Conservation (phyloP, 23 tunicate genomes). For the Halocynthia roretzi region DNA sequence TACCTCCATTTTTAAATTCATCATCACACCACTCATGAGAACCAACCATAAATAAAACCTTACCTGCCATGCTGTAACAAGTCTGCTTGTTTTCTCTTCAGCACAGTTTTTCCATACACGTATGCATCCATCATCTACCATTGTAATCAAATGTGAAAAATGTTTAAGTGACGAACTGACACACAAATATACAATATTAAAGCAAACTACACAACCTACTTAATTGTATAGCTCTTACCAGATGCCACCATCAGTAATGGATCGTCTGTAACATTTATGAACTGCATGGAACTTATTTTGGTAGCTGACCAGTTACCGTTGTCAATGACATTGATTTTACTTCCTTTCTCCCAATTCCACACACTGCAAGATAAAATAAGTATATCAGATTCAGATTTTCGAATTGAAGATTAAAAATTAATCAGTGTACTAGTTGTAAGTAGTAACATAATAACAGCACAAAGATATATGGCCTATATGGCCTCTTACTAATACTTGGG, state of each 20-base stretch:
- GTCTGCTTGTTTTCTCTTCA: conserved; percentile 19
- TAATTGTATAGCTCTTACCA: conserved; percentile 22
- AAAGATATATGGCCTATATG: not conserved
- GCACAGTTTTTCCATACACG: conserved; percentile 65
- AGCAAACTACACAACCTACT: too few species aligned
- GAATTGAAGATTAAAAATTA: too few species aligned
- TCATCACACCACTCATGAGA: too few species aligned
- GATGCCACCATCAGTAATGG: conserved; percentile 66
- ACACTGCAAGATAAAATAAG: conserved; percentile 30
- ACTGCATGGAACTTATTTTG: conserved; percentile 45
- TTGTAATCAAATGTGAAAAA: too few species aligned
- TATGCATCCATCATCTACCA: conserved; percentile 78
- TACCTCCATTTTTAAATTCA: too few species aligned
- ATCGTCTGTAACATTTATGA: conserved; percentile 40
- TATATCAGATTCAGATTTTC: too few species aligned
- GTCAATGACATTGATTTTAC: conserved; percentile 15
- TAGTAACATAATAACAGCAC: not conserved
- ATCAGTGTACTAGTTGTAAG: not conserved
- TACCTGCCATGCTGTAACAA: conserved; percentile 91
- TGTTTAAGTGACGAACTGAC: too few species aligned
- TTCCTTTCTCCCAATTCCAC: conserved; percentile 85
- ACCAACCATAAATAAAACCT: not conserved
- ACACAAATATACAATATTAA: too few species aligned
- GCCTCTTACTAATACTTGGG: too few species aligned
- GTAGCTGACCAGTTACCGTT: conserved; percentile 42